Conservation (phyloP, 2,113 vertebrate genomes). For the Takifugu bimaculatus region DNA sequence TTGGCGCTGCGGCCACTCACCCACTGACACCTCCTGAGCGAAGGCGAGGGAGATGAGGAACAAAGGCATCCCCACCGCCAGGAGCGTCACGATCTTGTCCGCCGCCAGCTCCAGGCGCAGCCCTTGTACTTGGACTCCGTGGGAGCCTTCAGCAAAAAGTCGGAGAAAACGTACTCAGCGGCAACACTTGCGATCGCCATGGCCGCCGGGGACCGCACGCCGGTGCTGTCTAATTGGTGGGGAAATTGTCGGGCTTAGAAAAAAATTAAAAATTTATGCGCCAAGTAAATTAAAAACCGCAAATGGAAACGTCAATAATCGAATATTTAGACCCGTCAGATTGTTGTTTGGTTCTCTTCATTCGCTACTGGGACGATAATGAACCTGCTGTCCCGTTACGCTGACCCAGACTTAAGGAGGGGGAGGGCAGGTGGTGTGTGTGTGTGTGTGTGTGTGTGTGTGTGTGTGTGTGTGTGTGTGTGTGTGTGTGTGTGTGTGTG, state of each 20-base stretch:
- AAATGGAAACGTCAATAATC: not conserved
- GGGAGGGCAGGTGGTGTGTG: not conserved
- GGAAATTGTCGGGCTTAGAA: not conserved
- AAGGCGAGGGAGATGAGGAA: slow-evolving; percentile 95
- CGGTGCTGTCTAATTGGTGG: slow-evolving; percentile 12
- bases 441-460: too few relatives aligned
- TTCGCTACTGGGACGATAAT: not conserved
- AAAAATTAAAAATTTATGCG: too few relatives aligned
- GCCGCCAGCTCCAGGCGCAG: slow-evolving; percentile 87
- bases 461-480: too few relatives aligned
- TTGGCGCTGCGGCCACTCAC: slow-evolving; percentile 69
- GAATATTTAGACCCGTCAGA: too few relatives aligned
- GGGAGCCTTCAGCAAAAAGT: slow-evolving; percentile 91
- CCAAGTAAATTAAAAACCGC: not conserved
- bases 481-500: too few relatives aligned
- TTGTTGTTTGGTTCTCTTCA: too few relatives aligned
- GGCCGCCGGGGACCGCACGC: slow-evolving; percentile 31
- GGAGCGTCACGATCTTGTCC: slow-evolving; percentile 89
- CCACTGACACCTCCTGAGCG: slow-evolving; percentile 91
- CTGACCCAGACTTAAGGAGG: not conserved
- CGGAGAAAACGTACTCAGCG: slow-evolving; percentile 93
- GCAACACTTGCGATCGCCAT: slow-evolving; percentile 95
- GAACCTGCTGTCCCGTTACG: slow-evolving; percentile 34
- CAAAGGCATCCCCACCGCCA: slow-evolving; percentile 89
- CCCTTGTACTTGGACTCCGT: slow-evolving; percentile 83